Evolutionary conservation across 1,140 invertebrate species (phyloP).

Genomic region (Mactra quadrangularis): DNA sequence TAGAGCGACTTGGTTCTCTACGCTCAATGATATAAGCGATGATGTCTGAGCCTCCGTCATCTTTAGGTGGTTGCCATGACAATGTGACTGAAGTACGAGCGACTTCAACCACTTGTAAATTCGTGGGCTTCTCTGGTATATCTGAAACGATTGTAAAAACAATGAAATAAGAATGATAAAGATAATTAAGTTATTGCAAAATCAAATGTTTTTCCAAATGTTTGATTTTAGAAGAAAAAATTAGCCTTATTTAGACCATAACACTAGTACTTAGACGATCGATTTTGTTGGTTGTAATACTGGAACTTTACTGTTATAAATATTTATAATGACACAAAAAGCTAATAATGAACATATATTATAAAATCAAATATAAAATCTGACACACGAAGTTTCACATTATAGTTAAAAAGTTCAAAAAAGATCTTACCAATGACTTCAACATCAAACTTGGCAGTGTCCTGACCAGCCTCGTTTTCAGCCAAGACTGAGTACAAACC

Average conservation of each 20-base stretch:
- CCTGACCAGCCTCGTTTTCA: constrained; percentile 79
- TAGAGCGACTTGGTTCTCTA: constrained; percentile 95
- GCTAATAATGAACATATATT: background rate
- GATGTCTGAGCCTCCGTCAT: constrained; percentile 86
- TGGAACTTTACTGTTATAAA: too few species aligned
- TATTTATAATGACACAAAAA: too few species aligned
- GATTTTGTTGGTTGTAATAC: too few species aligned
- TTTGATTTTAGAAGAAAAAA: too few species aligned
- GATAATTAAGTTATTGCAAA: too few species aligned
- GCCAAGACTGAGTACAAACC: constrained; percentile 88
- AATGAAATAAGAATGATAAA: background rate
- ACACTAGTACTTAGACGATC: too few species aligned
- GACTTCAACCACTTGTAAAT: constrained; percentile 86
- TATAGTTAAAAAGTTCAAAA: too few species aligned
- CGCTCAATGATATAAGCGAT: constrained; percentile 94
- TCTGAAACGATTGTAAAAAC: constrained; percentile 53
- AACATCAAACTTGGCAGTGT: constrained; percentile 79
- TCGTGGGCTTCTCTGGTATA: constrained; percentile 65
- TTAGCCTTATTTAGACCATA: too few species aligned
- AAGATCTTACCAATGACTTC: constrained; percentile 71
- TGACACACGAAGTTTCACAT: too few species aligned
- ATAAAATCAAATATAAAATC: background rate
- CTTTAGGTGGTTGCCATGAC: constrained; percentile 82
- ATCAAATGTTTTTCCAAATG: too few species aligned
- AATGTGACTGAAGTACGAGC: constrained; percentile 90